These are phyloP conservation scores for Zaprionus lineosus DNA, from an alignment of 2,888 invertebrate species.

Conservation along the genomic window DNA sequence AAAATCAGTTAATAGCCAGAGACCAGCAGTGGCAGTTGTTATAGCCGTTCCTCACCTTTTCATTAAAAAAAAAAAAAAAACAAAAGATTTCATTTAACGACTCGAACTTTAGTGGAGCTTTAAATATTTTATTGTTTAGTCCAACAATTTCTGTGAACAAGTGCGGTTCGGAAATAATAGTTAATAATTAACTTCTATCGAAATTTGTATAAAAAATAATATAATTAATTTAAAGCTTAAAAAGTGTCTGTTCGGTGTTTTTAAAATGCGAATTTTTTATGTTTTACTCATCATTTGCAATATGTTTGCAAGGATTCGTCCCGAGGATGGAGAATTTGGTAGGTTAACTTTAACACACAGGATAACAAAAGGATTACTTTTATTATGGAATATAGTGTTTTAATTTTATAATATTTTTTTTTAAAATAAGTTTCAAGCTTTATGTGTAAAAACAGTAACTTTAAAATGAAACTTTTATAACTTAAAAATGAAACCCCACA, in stretches of 20 bases:
- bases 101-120: constrained; percentile 42
- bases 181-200: constrained; percentile 3
- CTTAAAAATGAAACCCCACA: no score
- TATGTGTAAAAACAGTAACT: no score
- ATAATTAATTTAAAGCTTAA: no score
- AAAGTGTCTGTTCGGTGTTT: no score
- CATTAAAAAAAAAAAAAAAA: constrained; percentile 62
- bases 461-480: no score
- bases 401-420: neutral
- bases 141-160: constrained; percentile 47
- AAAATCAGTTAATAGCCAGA: constrained; percentile 72
- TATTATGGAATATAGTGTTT: neutral
- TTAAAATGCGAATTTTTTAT: constrained; percentile 36
- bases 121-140: constrained; percentile 46
- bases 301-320: constrained; percentile 43
- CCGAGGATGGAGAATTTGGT: constrained; percentile 76
- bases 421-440: neutral
- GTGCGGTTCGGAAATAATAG: constrained; percentile 42
- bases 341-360: no score
- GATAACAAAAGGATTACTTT: no score
- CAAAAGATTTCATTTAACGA: constrained; percentile 69
- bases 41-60: constrained; percentile 29
- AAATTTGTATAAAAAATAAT: constrained; percentile 16
- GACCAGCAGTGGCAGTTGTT: constrained; percentile 13
- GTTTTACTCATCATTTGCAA: constrained; percentile 43